Evolutionary conservation across 2,888 invertebrate genomes (phyloP).

Genomic region (Aricia artaxerxes): DNA sequence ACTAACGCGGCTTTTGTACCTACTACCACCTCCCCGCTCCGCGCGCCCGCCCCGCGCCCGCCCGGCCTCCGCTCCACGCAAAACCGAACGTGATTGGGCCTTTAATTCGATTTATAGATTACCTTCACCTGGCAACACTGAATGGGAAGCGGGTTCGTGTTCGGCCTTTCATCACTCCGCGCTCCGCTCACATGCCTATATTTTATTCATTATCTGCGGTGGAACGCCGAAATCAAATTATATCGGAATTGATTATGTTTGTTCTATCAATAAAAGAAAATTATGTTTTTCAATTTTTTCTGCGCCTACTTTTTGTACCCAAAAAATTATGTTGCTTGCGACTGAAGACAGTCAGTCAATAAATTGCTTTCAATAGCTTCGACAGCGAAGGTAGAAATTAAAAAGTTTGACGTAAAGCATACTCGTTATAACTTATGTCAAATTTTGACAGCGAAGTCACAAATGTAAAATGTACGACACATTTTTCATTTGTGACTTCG

Average conservation of each 20-base stretch:
- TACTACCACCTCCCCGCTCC: background rate
- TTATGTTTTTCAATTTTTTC: slow-evolving; percentile 15
- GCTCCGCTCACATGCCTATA: slow-evolving; percentile 36
- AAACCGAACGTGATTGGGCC: slow-evolving; percentile 51
- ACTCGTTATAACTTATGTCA: no score
- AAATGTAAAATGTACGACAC: no score
- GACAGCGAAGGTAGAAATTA: background rate
- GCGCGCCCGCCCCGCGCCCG: background rate
- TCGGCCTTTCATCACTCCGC: slow-evolving; percentile 43
- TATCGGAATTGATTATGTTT: slow-evolving; percentile 11
- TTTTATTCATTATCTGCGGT: slow-evolving; percentile 41
- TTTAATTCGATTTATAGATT: slow-evolving; percentile 53
- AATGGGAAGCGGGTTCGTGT: slow-evolving; percentile 44
- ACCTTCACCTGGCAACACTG: slow-evolving; percentile 43
- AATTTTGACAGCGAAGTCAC: no score
- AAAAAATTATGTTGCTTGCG: background rate
- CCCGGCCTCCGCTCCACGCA: slow-evolving; percentile 35
- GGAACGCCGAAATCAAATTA: slow-evolving; percentile 38
- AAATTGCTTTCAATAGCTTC: no score
- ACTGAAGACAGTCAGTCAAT: no score
- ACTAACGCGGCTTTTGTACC: slow-evolving; percentile 36
- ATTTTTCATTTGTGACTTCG: background rate
- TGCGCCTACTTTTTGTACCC: background rate
- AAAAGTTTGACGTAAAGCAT: no score
- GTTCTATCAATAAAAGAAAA: background rate